Evolutionary conservation across 2,797 vertebrate species (phyloP).

Genomic region (Chrysocyon brachyurus): DNA sequence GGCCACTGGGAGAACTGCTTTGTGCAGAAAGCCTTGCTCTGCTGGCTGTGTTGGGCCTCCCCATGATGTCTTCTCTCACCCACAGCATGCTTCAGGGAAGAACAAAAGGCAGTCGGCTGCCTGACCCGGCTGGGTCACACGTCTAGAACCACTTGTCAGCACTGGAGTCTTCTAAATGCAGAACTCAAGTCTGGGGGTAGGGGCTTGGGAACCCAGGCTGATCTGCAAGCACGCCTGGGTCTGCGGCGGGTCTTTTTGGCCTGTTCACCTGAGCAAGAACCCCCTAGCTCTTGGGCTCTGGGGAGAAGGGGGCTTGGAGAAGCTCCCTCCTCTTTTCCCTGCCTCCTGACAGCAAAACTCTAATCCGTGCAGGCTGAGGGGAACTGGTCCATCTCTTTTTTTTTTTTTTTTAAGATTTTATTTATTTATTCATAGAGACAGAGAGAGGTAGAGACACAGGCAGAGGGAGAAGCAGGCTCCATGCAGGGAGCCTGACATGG

Average conservation of each 20-base stretch:
- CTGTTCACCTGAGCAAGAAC: not conserved
- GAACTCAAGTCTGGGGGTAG: not conserved
- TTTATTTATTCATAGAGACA: no score
- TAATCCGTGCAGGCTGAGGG: fast-evolving
- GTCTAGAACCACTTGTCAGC: not conserved
- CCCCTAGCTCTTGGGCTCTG: not conserved
- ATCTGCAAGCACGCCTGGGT: no score
- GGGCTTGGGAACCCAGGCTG: not conserved
- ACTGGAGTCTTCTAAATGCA: not conserved
- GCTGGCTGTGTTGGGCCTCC: not conserved
- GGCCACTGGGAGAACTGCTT: not conserved
- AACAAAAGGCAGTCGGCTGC: not conserved
- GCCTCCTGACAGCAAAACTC: not conserved
- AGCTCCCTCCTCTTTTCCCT: not conserved
- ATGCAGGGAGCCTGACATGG: no score
- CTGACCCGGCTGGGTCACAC: not conserved
- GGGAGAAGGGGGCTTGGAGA: not conserved
- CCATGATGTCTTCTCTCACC: not conserved
- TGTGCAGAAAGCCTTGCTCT: not conserved
- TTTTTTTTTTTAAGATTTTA: no score
- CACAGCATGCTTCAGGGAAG: not conserved
- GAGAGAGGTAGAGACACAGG: no score
- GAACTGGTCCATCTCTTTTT: not conserved
- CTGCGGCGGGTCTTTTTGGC: not conserved
- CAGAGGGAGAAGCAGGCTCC: no score